Conservation (phyloP, 1,140 invertebrate species). For the Brachionus asplanchnoidis region DNA sequence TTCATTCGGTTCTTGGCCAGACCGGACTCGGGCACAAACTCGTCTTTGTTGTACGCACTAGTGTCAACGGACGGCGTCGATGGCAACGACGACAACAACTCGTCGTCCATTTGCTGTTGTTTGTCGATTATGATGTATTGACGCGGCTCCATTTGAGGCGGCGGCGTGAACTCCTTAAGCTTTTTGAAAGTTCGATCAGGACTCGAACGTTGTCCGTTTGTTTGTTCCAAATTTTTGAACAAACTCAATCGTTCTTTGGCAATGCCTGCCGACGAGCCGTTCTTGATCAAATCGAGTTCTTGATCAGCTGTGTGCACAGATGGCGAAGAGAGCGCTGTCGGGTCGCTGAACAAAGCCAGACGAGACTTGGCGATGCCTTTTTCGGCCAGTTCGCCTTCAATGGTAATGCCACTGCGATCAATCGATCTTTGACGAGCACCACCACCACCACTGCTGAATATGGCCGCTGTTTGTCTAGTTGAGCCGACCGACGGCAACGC, state of each 20-base stretch:
- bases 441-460: background rate
- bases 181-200: background rate
- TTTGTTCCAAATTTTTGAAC: constrained; percentile 42
- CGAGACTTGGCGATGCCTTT: constrained; percentile 39
- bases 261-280: background rate
- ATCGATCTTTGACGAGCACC: constrained; percentile 4
- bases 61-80: background rate
- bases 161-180: constrained; percentile 35
- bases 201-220: background rate
- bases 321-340: background rate
- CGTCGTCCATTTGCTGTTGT: background rate
- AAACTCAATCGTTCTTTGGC: constrained; percentile 33
- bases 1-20: constrained; percentile 30
- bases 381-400: constrained; percentile 36
- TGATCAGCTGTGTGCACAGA: background rate
- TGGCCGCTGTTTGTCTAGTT: constrained; percentile 35
- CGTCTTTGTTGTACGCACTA: background rate
- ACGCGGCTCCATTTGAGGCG: constrained; percentile 19
- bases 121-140: constrained; percentile 7
- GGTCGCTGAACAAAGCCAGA: constrained; percentile 29
- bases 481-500: background rate
- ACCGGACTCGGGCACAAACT: constrained; percentile 25
- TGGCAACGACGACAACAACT: too few relatives aligned
- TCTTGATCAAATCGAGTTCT: constrained; percentile 24
- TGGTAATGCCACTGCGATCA: background rate